Base-by-base conservation (phyloP, 2,888 invertebrate species). In the Limnephilus marmoratus region DNA sequence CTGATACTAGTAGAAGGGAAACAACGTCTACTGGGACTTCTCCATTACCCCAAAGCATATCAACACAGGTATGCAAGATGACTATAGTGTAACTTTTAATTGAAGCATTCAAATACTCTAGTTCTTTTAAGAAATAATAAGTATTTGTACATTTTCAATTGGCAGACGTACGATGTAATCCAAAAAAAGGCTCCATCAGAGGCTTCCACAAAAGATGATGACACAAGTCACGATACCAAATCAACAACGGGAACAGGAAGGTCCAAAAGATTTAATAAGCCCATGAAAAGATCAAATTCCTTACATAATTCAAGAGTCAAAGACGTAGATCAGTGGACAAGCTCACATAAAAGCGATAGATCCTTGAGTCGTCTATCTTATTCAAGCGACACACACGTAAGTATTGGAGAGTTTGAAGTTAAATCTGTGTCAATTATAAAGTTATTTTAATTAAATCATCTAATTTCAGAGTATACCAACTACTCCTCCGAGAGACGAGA, bases 1-100 rank as follows among this genome's bases (percentile, higher is more conserved):
- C 45, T n/a, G 91, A 93, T 88, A 37, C 81, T 34, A 81, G 88
- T 37, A 93, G 90, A 91, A 93, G 91, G 81, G 92, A 91, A 91
- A 93, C 95, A 53, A 95, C 96, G 85, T 98, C 98, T 92, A 98
- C 97, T 89, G 98, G 98, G 92, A 98, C 98, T 68, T 98, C 98
- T 68, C 98, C 98, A 85, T 98, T 98, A 68, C 98, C 98, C 3
- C 98, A 98, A 95, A 98, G 96, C 94, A 98, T 98, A 94, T 98
- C 98, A 45, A 98, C 98, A 41, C 98, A 98, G 97, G 98, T 98
- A 95, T 94, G 94, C 94, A 91, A 45, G 86, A 41, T 85, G n/a
- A 41, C 24, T 37, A 37, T 37, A 83, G 11, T 37, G 18, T 34
- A 68, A 68, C 68, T 68, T 86, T 86, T n/a, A 49, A n/a, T 41